A percentile compares a stretch with the other conserved stretches of the same genome.
Conservation (phyloP, 2,888 invertebrate species). For the Conistra vaccinii region DNA sequence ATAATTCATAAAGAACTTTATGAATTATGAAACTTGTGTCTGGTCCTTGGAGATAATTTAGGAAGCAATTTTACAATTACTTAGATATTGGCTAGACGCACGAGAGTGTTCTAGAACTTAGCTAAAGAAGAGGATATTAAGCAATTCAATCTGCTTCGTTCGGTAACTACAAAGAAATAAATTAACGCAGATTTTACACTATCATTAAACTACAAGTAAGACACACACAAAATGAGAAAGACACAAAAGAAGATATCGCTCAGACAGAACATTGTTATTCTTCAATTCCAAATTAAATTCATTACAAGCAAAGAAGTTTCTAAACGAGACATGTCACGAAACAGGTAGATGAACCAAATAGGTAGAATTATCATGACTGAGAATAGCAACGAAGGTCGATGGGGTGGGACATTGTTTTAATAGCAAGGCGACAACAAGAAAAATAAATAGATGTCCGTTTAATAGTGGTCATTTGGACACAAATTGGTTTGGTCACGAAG, state of each 20-base stretch:
- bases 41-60: background rate
- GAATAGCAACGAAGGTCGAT: constrained; percentile 55
- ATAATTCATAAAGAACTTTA: background rate
- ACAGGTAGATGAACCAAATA: constrained; percentile 48
- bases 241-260: background rate
- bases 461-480: constrained; percentile 52
- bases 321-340: constrained; percentile 25
- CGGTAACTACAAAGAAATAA: background rate
- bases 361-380: constrained; percentile 44
- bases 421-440: constrained; percentile 39
- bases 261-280: background rate
- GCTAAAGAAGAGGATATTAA: background rate
- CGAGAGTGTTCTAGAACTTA: background rate
- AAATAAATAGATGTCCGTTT: constrained; percentile 47
- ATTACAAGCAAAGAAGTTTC: constrained; percentile 6
- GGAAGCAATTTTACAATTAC: background rate
- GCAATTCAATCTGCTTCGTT: background rate
- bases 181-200: too few species aligned
- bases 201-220: too few species aligned
- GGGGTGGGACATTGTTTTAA: constrained; percentile 48
- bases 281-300: constrained; percentile 10
- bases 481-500: constrained; percentile 59
- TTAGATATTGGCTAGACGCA: background rate
- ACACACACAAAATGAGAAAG: background rate
- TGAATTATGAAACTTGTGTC: background rate